Evolutionary conservation across 2,113 vertebrate species (phyloP), one percentile per base, ranked within the genome.

Genomic region (Muscicapa adusta): DNA sequence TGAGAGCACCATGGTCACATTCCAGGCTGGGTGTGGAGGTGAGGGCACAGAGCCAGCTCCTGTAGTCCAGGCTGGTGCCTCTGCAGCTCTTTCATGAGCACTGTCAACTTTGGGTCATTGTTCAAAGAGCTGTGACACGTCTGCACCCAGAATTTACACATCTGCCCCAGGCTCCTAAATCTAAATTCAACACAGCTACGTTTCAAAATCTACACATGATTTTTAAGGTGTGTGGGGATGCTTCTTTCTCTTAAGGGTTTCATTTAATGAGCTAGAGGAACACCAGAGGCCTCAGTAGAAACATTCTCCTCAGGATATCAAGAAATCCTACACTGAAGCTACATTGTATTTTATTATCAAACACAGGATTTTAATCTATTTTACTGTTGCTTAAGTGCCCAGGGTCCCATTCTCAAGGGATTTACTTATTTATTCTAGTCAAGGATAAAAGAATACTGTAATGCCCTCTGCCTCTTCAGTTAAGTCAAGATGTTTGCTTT

Each of bases 391-490:
- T 90, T 88, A 84, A 88, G 89, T 94, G 78, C 43, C 78, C 51
- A 86, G 68, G 36, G 82, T 88, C 51, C 43, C 1, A 0, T 77
- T 93, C 88, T 90, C 88, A 80, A 91, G 75, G 34, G 63, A 90
- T 77, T 86, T 86, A 51, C 56, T 89, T 85, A 94, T 91, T 93
- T 95, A 91, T 88, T 94, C 63, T 61, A 71, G 15, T 85, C 88
- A 96, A 96, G 75, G 56, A 91, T 80, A 96, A 97, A 63, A 48
- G 85, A 78, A 95, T 88, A 74, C 34, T 74, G 85, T 62, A 6
- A 12, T 5, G 66, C 54, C 78, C 85, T 83, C 51, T 89, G 51
- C 58, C 66, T 63, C 57, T 60, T 88, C 79, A 88, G 60, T 74
- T 73, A 91, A 89, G 77, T 91, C 70, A 85, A 96, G 56, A 71